phyloP scores from a whole-genome alignment of 53 echinoderm and acorn worm genomes.

The Patiria pectinifera region DNA sequence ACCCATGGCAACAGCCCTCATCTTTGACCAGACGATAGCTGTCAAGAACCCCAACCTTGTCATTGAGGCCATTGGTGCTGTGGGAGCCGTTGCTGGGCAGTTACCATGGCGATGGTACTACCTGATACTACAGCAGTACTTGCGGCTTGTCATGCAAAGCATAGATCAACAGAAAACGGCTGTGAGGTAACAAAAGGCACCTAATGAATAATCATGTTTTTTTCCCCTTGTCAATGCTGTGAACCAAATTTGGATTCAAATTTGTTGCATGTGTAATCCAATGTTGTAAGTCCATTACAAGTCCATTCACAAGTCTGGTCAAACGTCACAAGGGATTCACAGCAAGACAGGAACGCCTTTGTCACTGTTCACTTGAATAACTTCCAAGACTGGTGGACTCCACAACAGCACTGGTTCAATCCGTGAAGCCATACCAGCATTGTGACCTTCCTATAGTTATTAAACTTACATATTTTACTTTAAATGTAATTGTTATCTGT shows the following conservation, averaged over 20 bases:
- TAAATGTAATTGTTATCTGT: background rate
- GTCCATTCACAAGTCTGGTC: no score
- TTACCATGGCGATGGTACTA: constrained; percentile 87
- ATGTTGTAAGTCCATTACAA: no score
- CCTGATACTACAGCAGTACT: constrained; percentile 83
- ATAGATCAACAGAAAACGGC: constrained; percentile 87
- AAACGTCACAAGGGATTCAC: no score
- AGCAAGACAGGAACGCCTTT: no score
- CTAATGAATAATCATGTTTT: no score
- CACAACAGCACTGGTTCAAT: background rate
- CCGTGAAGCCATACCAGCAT: background rate
- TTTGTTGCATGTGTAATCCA: no score
- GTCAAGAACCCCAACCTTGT: constrained; percentile 86
- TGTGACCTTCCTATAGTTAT: no score
- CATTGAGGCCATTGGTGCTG: constrained; percentile 81
- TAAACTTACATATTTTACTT: background rate
- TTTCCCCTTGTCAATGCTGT: no score
- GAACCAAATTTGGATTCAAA: no score
- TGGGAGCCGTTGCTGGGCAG: constrained; percentile 86
- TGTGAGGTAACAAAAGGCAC: constrained; percentile 72
- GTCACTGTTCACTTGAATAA: no score
- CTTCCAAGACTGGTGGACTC: no score
- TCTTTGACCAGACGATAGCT: constrained; percentile 82
- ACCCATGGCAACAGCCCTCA: constrained; percentile 81
- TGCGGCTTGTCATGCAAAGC: constrained; percentile 77